Conservation (phyloP, 1,140 invertebrate genomes). For the Orius laevigatus region DNA sequence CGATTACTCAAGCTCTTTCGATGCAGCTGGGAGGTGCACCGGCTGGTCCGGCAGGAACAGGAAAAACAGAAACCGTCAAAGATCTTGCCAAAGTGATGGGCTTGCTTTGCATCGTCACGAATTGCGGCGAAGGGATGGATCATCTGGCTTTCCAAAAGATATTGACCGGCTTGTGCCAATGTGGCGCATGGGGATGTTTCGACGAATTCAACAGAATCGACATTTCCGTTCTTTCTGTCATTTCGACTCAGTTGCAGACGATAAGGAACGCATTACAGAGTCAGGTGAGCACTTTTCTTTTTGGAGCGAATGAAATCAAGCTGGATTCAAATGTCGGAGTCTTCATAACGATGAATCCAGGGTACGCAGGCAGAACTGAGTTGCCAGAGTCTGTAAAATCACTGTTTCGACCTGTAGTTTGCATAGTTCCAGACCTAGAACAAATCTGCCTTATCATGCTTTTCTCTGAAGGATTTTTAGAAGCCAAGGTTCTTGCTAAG, state of each 20-base stretch:
- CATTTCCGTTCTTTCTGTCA: constrained; percentile 75
- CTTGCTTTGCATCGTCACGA: constrained; percentile 73
- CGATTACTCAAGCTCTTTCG: constrained; percentile 75
- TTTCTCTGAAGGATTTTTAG: constrained; percentile 59
- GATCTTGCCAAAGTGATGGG: constrained; percentile 79
- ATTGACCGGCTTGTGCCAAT: constrained; percentile 52
- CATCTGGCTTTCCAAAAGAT: constrained; percentile 72
- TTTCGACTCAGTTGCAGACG: constrained; percentile 77
- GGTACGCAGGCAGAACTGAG: constrained; percentile 75
- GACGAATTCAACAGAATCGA: constrained; percentile 88
- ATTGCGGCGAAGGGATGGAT: constrained; percentile 86
- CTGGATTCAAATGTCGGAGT: constrained; percentile 73
- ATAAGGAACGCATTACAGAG: constrained; percentile 65
- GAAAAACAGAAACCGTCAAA: constrained; percentile 83
- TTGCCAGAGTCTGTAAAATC: constrained; percentile 82
- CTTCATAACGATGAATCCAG: constrained; percentile 89
- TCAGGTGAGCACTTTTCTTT: constrained; percentile 56
- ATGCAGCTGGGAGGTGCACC: constrained; percentile 67
- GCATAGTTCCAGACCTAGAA: constrained; percentile 74
- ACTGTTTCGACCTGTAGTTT: constrained; percentile 75
- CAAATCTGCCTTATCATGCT: constrained; percentile 82
- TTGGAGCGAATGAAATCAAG: constrained; percentile 67
- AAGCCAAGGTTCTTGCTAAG: constrained; percentile 46
- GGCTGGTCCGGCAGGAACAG: constrained; percentile 62
- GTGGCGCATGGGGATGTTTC: constrained; percentile 78